phyloP scores from a whole-genome alignment of 2,113 vertebrate genomes.

The Brachypodius melanocephalos region DNA sequence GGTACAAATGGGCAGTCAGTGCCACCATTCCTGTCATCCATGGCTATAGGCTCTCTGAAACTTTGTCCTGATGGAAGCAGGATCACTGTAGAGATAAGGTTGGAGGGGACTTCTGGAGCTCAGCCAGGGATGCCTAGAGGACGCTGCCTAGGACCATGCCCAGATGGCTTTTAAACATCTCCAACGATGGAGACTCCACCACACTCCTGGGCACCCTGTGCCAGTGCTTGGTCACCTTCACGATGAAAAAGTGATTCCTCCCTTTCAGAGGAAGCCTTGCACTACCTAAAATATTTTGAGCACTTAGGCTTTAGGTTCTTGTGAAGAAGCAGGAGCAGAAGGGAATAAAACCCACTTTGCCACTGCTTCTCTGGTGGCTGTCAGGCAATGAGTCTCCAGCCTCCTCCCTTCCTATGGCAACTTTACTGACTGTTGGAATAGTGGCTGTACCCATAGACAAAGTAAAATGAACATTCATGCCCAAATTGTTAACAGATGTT shows the following conservation, averaged over 20 bases:
- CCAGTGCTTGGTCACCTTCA: not conserved
- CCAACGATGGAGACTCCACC: not conserved
- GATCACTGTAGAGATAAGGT: not conserved
- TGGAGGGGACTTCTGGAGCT: not conserved
- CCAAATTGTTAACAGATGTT: conserved; percentile 12
- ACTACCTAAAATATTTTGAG: not conserved
- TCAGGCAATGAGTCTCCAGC: not conserved
- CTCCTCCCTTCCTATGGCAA: not conserved
- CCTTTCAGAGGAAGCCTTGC: not conserved
- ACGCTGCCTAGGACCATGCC: not conserved
- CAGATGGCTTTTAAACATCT: not conserved
- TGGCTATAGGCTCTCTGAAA: not conserved
- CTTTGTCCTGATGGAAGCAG: not conserved
- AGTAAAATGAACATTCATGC: not conserved
- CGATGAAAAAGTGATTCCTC: not conserved
- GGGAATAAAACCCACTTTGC: not conserved
- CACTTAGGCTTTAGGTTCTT: not conserved
- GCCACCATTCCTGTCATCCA: not conserved
- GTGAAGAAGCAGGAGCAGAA: not conserved
- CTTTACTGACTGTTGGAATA: not conserved
- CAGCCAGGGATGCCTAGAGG: not conserved
- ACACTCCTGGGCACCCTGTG: not conserved
- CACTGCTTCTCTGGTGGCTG: not conserved
- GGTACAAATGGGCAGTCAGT: not conserved
- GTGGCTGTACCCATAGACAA: not conserved